Base-by-base conservation (phyloP, 2,888 invertebrate genomes). In the Cordylochernes scorpioides region DNA sequence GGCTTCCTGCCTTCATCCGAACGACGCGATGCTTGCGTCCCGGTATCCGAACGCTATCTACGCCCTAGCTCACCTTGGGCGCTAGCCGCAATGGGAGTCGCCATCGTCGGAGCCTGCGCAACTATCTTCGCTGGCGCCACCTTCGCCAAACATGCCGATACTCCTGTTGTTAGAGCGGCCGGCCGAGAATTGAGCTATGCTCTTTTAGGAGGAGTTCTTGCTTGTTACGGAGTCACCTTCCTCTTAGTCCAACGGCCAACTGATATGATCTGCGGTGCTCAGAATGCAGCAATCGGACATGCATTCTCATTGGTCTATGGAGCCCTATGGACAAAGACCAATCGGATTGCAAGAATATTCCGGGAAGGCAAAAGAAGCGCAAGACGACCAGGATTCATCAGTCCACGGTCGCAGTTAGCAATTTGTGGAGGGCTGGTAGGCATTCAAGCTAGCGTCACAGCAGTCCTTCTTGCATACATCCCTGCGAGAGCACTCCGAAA, bases 401-500 rank as follows among this genome's bases (percentile, higher is more conserved):
- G 53, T 26, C 57, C 57, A 1, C 45, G 47, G 29, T 57, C 56
- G 1, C 57, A 58, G 42, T 39, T 58, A 9, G 36, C 54, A 13
- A 55, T 57, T 27, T 56, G 56, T 34, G 44, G 44, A 4, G 45
- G 40, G 3, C 39, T 58, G 15, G 49, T 55, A 3, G 41, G 46
- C 14, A 42, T 55, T 9, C 54, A 47, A 30, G 17, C 44, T 5
- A 60, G 82, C 37, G 72, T 88, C 44, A 80, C 78, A 41, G 73
- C 69, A 2, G 68, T 84, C 17, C 88, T 86, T 86, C 72, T 84
- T 67, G 62, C 80, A 36, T 70, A 82, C 42, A 69, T 74, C 2
- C 86, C 86, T 7, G 78, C 88, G 0, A 64, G 66, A 41, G 82
- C 84, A 4, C 74, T 78, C 51, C 67, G 74, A 55, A 75, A 80